Conservation (phyloP, 2,888 invertebrate genomes). For the Rotaria magnacalcarata region DNA sequence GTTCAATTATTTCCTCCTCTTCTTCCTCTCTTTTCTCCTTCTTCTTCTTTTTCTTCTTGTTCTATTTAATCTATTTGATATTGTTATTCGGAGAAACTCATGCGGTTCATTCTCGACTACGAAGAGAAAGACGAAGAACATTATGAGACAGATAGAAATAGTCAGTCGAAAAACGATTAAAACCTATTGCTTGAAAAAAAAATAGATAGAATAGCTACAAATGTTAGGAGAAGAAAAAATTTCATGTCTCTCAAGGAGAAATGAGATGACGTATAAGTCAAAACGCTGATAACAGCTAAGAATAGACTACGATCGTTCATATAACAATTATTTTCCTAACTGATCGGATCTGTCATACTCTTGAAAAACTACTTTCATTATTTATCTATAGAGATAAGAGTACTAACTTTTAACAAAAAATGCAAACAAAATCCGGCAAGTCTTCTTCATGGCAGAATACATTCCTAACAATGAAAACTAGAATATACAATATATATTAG, state of each 20-base stretch:
- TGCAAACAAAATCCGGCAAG: not conserved
- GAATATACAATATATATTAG: not conserved
- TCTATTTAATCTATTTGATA: not conserved
- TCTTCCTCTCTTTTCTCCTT: not conserved
- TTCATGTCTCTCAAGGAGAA: not conserved
- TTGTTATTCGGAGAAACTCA: not conserved
- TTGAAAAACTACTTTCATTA: not conserved
- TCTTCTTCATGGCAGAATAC: not conserved
- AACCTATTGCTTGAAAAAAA: not conserved
- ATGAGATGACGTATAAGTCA: not conserved
- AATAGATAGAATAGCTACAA: not conserved
- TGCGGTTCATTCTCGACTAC: not conserved
- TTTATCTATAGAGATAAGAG: not conserved
- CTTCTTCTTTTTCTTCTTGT: not conserved
- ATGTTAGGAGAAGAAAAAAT: not conserved
- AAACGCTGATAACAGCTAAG: not conserved
- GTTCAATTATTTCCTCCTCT: not conserved
- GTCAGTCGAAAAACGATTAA: not conserved
- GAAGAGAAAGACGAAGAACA: not conserved
- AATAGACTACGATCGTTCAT: too few relatives aligned
- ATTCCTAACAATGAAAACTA: not conserved
- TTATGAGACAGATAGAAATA: not conserved
- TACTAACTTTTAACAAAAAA: too few relatives aligned
- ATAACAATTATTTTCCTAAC: not conserved
- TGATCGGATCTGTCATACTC: not conserved